phyloP scores from a whole-genome alignment of 2,797 vertebrate genomes.

The Clamator glandarius region DNA sequence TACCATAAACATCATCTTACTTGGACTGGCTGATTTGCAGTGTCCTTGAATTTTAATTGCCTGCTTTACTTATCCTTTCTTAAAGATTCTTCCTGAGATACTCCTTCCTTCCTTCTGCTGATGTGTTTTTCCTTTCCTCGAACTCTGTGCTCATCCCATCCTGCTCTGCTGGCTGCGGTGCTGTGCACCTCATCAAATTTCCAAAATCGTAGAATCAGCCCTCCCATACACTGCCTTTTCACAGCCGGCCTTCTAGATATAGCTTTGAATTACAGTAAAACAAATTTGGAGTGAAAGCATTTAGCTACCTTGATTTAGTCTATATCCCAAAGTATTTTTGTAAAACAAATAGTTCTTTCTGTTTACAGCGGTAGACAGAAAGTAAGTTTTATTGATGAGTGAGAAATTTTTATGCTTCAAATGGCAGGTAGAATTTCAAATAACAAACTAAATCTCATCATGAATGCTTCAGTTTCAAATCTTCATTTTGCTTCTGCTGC shows the following conservation, averaged over 20 bases:
- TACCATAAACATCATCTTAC: accelerated
- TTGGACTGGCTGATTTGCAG: not conserved
- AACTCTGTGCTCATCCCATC: not conserved
- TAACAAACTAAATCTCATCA: not conserved
- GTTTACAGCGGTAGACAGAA: not conserved
- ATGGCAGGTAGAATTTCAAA: not conserved
- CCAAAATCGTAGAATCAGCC: not conserved
- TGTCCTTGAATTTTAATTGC: not conserved
- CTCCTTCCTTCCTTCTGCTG: not conserved
- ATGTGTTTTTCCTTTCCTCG: not conserved
- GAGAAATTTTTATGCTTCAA: not conserved
- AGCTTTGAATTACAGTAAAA: not conserved
- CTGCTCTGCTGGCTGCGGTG: not conserved
- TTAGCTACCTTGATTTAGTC: not conserved
- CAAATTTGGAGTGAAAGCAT: not conserved
- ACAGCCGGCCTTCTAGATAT: not conserved
- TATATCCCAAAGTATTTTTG: not conserved
- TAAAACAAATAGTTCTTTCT: not conserved
- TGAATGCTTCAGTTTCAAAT: not conserved
- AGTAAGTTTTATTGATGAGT: not conserved
- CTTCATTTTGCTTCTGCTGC: not conserved
- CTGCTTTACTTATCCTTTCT: not conserved
- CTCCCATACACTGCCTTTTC: not conserved
- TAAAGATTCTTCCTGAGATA: not conserved
- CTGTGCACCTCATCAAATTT: not conserved